phyloP scores from a whole-genome alignment of 2,113 vertebrate species.

The Spilogale gracilis region DNA sequence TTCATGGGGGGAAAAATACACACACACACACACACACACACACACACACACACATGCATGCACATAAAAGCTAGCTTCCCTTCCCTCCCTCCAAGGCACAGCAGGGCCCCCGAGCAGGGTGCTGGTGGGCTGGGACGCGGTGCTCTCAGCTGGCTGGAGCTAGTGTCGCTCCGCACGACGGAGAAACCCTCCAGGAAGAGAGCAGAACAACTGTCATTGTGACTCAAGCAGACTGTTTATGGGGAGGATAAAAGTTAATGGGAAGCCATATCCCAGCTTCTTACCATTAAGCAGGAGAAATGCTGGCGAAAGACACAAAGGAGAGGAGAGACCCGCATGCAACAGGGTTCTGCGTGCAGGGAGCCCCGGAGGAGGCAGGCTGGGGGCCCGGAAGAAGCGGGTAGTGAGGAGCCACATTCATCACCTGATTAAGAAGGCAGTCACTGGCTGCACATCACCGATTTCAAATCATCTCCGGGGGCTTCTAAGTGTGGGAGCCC shows the following conservation, averaged over 20 bases:
- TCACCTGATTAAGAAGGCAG: slow-evolving; percentile 30
- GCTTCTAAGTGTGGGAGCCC: background rate
- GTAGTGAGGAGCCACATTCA: background rate
- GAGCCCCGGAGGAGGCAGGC: accelerated
- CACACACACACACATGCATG: too few relatives aligned
- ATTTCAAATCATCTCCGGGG: background rate
- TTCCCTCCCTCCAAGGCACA: background rate
- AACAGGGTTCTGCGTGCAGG: background rate
- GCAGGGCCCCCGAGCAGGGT: background rate
- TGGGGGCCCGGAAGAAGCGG: background rate
- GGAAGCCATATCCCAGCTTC: slow-evolving; percentile 46
- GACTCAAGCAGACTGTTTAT: slow-evolving; percentile 58
- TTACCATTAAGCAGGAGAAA: slow-evolving; percentile 57
- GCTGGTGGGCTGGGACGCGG: background rate
- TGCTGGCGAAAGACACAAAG: background rate
- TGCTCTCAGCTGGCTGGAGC: background rate
- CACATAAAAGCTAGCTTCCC: background rate
- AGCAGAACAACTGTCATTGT: background rate
- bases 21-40: background rate
- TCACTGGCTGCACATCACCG: background rate
- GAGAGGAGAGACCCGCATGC: background rate
- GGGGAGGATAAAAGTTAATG: slow-evolving; percentile 73
- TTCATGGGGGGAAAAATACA: background rate
- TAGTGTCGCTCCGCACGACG: background rate
- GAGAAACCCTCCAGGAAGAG: background rate